Evolutionary conservation across 2,888 invertebrate species (phyloP).

Genomic region (Plebejus anna): DNA sequence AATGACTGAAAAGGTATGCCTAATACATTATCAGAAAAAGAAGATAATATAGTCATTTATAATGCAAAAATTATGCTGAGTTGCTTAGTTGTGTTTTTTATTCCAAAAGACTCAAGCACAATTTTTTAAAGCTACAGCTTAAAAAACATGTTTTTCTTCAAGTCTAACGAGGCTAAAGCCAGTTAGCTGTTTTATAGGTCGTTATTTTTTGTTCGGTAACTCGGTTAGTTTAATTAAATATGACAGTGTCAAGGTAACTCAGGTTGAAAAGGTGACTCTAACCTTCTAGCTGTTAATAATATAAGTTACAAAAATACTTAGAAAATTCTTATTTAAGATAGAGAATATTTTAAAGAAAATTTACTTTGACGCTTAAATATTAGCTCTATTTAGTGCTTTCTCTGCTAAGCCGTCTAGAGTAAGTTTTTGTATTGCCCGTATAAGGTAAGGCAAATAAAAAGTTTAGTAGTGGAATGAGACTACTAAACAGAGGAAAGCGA

Average conservation of each 20-base stretch:
- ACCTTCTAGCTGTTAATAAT: not conserved
- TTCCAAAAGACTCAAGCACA: not conserved
- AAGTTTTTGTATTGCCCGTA: slow-evolving; percentile 27
- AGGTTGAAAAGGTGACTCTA: not conserved
- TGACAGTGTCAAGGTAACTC: slow-evolving; percentile 9
- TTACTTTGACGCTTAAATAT: not conserved
- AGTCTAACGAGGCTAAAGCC: not conserved
- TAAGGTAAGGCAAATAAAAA: slow-evolving; percentile 33
- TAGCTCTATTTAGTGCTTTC: slow-evolving; percentile 7
- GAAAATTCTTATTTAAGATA: not conserved
- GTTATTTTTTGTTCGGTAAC: not conserved
- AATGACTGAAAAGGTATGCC: no score
- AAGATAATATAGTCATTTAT: not conserved
- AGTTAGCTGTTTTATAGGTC: not conserved
- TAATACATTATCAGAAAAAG: not conserved
- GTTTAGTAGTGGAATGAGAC: slow-evolving; percentile 35
- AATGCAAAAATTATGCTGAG: no score
- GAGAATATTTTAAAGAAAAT: not conserved
- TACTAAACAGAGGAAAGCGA: slow-evolving; percentile 38
- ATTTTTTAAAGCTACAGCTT: not conserved
- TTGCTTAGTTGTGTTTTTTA: not conserved
- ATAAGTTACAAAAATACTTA: not conserved
- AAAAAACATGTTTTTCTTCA: not conserved
- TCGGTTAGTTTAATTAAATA: slow-evolving; percentile 4
- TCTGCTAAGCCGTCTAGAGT: not conserved